phyloP scores from a whole-genome alignment of 2,113 vertebrate genomes.

The Saccopteryx bilineata region DNA sequence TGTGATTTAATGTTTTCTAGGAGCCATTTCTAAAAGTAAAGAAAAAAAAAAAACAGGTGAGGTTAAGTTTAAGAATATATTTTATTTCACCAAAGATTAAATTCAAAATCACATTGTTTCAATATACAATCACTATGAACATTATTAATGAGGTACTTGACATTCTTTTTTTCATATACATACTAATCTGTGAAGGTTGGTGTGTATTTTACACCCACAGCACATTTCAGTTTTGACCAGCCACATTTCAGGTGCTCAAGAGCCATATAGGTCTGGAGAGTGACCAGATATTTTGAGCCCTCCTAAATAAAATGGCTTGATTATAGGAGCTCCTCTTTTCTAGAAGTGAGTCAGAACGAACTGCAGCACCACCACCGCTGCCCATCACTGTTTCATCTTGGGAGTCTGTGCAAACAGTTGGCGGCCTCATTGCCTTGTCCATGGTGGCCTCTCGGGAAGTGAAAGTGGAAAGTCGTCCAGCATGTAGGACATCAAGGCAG shows the following conservation, averaged over 20 bases:
- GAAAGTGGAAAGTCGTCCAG: background rate
- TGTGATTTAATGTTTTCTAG: constrained; percentile 22
- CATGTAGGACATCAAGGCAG: background rate
- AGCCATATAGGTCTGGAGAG: rapidly evolving
- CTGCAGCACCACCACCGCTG: background rate
- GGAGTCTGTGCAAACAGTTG: background rate
- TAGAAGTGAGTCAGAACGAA: background rate
- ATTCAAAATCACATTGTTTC: background rate
- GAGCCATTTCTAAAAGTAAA: background rate
- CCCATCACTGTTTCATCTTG: background rate
- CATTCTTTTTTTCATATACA: background rate
- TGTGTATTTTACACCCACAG: background rate
- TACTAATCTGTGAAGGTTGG: background rate
- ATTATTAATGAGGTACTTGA: background rate
- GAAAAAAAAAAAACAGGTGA: background rate
- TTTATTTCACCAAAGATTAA: background rate
- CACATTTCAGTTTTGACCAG: background rate
- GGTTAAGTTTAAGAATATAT: constrained; percentile 22
- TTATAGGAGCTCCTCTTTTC: background rate
- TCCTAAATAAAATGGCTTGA: background rate
- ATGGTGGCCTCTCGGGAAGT: background rate
- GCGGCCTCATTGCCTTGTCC: background rate
- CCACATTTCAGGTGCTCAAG: background rate
- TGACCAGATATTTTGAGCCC: background rate
- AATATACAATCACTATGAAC: background rate